Base-by-base conservation (phyloP, 2,113 vertebrate species). In the Sceloporus undulatus region DNA sequence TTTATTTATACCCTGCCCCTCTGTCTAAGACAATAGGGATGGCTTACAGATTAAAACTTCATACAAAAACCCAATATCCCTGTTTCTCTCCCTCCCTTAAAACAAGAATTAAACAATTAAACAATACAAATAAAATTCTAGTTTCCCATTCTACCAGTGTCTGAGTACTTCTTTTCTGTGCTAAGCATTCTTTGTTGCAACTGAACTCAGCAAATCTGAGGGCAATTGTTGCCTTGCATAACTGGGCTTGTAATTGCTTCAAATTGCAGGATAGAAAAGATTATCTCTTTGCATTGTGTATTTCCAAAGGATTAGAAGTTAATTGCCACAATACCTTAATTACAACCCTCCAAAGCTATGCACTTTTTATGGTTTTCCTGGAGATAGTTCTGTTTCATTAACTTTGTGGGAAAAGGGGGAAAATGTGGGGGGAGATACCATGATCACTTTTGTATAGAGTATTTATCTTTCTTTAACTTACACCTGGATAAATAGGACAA, bases 321-420 rank as follows among this genome's bases (percentile, higher is more conserved):
- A 87, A 91, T 79, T 90, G 73, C 5, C 87, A 92, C 87, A 90
- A 88, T 82, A 86, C 70, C 84, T 91, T 48, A 81, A 13, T 0
- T 48, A 86, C 80, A 89, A 80, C 74, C 88, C 80, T 79, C 77
- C 81, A 77, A 77, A 85, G 6, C 19, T 62, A 9, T 89, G 88
- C 42, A 29, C 82, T 74, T 88, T 88, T 71, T 85, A 91, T 82
- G 42, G 65, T 90, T 91, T 89, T 89, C 88, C 40, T 71, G 91
- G 83, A 83, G 68, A 76, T 54, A 70, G 23, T 89, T 86, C 83
- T 83, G 21, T 0, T 89, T 90, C 73, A 73, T 16, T 89, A 54
- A 56, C 65, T 89, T 87, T 1, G 59, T 82, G 56, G 34, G n/a
- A 25, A 27, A 86, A 79, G 56, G 82, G 54, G 87, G 73, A 27